Base-by-base conservation (phyloP, 2,113 vertebrate genomes). In the Sinocyclocheilus rhinocerous region DNA sequence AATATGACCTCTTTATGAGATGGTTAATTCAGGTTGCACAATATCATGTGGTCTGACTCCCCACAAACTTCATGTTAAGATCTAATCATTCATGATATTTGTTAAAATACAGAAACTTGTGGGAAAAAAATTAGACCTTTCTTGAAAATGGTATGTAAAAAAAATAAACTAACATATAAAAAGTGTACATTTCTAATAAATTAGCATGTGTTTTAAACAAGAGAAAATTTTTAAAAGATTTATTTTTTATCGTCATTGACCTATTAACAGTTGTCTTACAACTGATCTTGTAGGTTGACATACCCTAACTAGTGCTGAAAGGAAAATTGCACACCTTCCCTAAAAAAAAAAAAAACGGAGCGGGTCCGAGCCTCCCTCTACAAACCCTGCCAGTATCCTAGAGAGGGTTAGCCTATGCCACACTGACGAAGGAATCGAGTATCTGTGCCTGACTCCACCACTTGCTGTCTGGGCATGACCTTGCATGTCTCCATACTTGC, bases 401-500 rank as follows among this genome's bases (percentile, higher is more conserved):
- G 29, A 78, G 81, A 50, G 42, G n/a, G 55, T 50, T 11, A 36
- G 76, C 61, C 15, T 83, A 73, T 33, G 29, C 67, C 81, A 72
- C 81, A 3, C 45, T 48, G 69, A 55, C 5, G 84, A 80, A 22
- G 57, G 29, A 81, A 72, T 11, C 1, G 20, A 83, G 50, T n/a
- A 33, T 39, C 75, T 13, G 15, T 2, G 24, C 42, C n/a, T 81
- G 42, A 57, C 76, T 67, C 55, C 20, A 39, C 82, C 39, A 76
- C 48, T 63, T 72, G 57, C 67, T 22, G 63, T 52, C 61, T 75
- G 73, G 61, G 61, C 48, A 81, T 83, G 84, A 83, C 87, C 84
- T 83, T 84, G 82, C 76, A 39, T 81, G 77, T 87, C 67, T 87
- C 42, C 39, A 52, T 59, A 70, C 73, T 85, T 50, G n/a, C 81